These are phyloP conservation scores for Mesoclemmys tuberculata DNA, from an alignment of 2,113 vertebrate genomes.

Conservation along the genomic window DNA sequence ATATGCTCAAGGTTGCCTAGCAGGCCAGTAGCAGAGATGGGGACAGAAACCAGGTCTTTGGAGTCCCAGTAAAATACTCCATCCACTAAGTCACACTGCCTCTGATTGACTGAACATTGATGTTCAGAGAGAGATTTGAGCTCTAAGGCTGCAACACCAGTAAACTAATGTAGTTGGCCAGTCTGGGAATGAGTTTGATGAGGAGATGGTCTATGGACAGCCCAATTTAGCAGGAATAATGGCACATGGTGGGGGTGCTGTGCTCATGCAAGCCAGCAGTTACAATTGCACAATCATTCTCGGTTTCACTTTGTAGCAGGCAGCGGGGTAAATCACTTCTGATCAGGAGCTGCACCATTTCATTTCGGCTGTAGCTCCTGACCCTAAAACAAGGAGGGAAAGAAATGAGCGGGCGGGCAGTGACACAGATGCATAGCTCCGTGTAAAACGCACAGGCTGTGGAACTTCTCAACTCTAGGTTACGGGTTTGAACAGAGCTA, in stretches of 20 bases:
- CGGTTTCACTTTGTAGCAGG: background rate
- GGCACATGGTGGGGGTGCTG: background rate
- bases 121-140: background rate
- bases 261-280: background rate
- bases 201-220: background rate
- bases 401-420: no score
- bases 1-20: background rate
- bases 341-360: background rate
- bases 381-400: background rate
- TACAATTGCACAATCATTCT: background rate
- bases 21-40: background rate
- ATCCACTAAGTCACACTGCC: background rate
- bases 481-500: background rate
- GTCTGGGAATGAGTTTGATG: background rate
- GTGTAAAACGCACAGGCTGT: background rate
- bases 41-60: background rate
- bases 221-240: background rate
- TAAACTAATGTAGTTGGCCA: background rate
- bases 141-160: background rate
- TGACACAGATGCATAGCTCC: background rate
- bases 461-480: background rate
- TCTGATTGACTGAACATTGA: background rate
- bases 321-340: background rate
- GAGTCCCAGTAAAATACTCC: background rate
- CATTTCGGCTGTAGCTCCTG: background rate